Evolutionary conservation across 2,113 vertebrate species (phyloP), one percentile per base, ranked within the genome.

Genomic region (Rhinolophus ferrumequinum): DNA sequence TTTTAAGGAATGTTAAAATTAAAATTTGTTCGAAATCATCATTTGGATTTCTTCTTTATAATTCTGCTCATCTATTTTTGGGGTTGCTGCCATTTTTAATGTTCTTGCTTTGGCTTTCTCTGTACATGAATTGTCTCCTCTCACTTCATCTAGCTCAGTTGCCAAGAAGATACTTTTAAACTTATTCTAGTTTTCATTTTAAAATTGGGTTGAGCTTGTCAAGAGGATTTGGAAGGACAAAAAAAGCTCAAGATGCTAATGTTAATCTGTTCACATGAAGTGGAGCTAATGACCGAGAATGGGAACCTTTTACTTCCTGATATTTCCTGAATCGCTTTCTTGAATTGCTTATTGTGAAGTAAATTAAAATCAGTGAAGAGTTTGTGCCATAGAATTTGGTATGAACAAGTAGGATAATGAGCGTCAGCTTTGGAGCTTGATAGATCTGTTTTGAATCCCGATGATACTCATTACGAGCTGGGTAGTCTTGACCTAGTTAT

Each of bases 1-100:
- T 93, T 96, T 96, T 83, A 83, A 54, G 54, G n/a, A 93, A 75
- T 93, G 66, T 87, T 97, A 70, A 90, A 97, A 76, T 90, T 73
- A 77, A 26, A 67, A 13, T 92, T 96, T 89, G 35, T 75, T 64
- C 30, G 77, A 87, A 94, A 58, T 86, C 16, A 91, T 62, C 28
- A 33, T 82, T 93, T 94, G n/a, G 60, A 52, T 90, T 93, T 92
- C 38, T 93, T 81, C 26, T 85, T 81, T 76, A 56, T n/a, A 77
- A 64, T 77, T 94, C 62, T 94, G n/a, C 33, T 56, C 44, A 73
- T 84, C 83, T 58, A 15, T 75, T 62, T 93, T 83, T 30, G 52
- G n/a, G 26, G 15, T 82, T 79, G 18, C 19, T 75, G 75, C 14
- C 41, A 5, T 73, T 94, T 92, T 85, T 92, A 83, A 67, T 86